phyloP scores from a whole-genome alignment of 2,113 vertebrate species.

The Alligator mississippiensis region DNA sequence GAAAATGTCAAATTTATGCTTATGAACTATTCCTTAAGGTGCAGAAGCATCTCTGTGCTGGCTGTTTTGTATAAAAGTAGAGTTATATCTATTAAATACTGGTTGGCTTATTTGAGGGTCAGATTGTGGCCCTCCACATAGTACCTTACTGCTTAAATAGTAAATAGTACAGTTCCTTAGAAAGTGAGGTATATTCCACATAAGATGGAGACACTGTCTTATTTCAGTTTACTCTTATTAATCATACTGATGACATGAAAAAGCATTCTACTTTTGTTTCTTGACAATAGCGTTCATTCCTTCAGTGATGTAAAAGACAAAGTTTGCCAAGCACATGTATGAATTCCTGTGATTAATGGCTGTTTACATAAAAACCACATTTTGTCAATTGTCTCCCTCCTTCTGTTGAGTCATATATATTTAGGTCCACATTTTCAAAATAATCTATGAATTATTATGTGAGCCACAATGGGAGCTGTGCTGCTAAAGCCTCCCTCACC shows the following conservation, averaged over 20 bases:
- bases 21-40: background rate
- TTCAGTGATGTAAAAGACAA: background rate
- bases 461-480: rapidly evolving
- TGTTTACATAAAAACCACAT: background rate
- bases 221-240: background rate
- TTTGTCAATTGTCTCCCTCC: background rate
- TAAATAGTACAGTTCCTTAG: background rate
- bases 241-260: background rate
- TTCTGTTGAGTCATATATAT: background rate
- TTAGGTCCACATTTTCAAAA: background rate
- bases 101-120: background rate
- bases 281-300: background rate
- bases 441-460: background rate
- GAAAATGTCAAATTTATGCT: background rate
- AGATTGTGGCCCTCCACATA: background rate
- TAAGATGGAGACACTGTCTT: background rate
- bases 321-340: constrained; percentile 12
- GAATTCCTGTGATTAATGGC: constrained; percentile 14
- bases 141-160: background rate
- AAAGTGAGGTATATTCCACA: background rate
- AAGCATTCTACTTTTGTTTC: background rate
- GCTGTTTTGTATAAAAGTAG: background rate
- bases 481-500: background rate
- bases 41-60: background rate
- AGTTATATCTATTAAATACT: background rate